phyloP scores from a whole-genome alignment of 2,113 vertebrate species.

The Phycodurus eques region DNA sequence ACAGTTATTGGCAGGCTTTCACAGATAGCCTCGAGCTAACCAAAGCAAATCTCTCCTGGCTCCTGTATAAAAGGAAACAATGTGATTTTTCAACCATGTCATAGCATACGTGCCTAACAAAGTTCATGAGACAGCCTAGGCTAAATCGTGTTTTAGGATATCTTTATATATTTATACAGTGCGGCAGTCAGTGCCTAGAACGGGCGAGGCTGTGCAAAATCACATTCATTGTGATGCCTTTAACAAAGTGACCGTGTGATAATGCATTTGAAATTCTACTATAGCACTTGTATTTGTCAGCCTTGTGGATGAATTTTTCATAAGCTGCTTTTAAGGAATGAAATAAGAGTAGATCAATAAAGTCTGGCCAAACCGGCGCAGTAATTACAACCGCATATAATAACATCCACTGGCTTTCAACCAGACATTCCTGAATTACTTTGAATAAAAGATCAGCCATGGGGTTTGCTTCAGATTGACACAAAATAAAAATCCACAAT shows the following conservation, averaged over 20 bases:
- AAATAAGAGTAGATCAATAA: slow-evolving; percentile 9
- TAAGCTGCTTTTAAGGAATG: slow-evolving; percentile 3
- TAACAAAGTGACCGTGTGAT: background rate
- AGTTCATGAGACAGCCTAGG: slow-evolving; percentile 1
- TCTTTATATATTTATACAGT: background rate
- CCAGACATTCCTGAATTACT: background rate
- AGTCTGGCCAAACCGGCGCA: background rate
- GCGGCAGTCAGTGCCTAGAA: background rate
- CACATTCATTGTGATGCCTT: background rate
- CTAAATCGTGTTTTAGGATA: background rate
- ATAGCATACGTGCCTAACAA: background rate
- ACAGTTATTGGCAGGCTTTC: slow-evolving; percentile 32
- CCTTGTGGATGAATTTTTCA: background rate
- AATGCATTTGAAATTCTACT: background rate
- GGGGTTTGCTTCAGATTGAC: background rate
- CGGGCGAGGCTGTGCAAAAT: background rate
- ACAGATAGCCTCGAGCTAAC: slow-evolving; percentile 5
- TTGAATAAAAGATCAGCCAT: background rate
- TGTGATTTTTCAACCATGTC: slow-evolving; percentile 2
- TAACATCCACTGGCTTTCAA: background rate
- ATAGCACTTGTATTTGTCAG: background rate
- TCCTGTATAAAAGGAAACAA: background rate
- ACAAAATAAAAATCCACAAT: background rate
- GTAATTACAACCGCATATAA: background rate
- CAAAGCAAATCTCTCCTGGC: background rate